Evolutionary conservation across 2,888 invertebrate species (phyloP), one percentile per base, ranked within the genome.

Genomic region (Aplocera efformata): DNA sequence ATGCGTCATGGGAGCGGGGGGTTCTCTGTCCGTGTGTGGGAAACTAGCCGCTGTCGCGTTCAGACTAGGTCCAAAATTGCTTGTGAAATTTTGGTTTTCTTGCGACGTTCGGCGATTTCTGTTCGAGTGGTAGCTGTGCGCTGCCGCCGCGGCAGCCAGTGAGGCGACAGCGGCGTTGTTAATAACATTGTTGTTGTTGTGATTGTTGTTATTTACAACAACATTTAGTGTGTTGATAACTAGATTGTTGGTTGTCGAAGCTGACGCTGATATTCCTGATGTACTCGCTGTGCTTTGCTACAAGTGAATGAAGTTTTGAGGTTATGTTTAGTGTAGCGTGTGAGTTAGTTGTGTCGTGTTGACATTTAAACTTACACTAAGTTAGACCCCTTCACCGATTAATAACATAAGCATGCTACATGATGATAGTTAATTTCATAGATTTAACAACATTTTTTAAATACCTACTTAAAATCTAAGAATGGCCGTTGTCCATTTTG

Each of bases 151-250:
- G 6, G 88, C 85, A 1, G 88, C 89, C 29, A 89, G 67, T 0
- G 88, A 83, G 1, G 88, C 89, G 7, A 89, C 89, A 32, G 86
- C 80, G 46, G 89, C 85, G 68, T 89, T 83, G 72, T 89, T 88
- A 52, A 89, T 78, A 13, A 89, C 84, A 45, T 89, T 88, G 66
- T 89, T 83, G 76, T 89, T 83, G 72, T 86, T 80, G 63, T 89
- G 82, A 60, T 89, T 84, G 72, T 89, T 83, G 80, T 89, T 88
- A 67, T 86, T 89, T 34, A 84, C 90, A 51, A 88, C 88, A 64
- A 86, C 89, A 62, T 83, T 88, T 36, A 85, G 61, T 50, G 82
- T 88, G 79, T 85, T 88, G 79, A 85, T 88, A 58, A 86, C 83
- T 50, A 89, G 73, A 71, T 79, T 89, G 80, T 88, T 89, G 42